Percentiles rank a stretch among this genome's conserved stretches.
These are phyloP conservation scores for Mesocricetus auratus DNA, from an alignment of 2,113 vertebrate species.

Conservation along the genomic window DNA sequence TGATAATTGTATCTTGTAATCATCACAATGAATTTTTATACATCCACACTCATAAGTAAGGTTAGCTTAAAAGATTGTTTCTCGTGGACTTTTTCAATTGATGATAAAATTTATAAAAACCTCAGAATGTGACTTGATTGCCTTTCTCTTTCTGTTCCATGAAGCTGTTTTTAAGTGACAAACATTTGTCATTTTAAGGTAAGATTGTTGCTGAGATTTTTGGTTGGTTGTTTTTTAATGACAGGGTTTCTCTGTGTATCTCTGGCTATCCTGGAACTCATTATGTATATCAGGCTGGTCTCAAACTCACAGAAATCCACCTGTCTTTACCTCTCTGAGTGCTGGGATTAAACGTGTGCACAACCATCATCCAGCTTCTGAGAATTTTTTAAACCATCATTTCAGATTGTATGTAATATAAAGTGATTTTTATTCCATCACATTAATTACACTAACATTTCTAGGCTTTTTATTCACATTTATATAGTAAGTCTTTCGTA, in stretches of 20 bases:
- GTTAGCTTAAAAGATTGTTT: not conserved
- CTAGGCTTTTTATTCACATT: not conserved
- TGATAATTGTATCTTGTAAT: not conserved
- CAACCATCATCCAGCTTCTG: not conserved
- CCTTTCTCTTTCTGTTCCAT: not conserved
- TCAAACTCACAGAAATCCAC: too few species aligned
- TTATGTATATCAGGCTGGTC: too few species aligned
- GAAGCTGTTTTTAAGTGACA: not conserved
- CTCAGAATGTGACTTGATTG: not conserved
- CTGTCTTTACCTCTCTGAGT: too few species aligned
- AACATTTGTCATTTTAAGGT: not conserved
- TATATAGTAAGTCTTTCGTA: not conserved
- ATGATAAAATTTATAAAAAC: not conserved
- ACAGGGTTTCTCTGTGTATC: too few species aligned
- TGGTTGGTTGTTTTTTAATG: too few species aligned
- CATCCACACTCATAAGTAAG: not conserved
- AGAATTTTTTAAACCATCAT: not conserved
- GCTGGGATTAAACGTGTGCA: too few species aligned
- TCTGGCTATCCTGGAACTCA: too few species aligned
- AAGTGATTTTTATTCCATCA: too few species aligned
- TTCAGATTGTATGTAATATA: not conserved
- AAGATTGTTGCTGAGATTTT: not conserved
- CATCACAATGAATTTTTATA: not conserved
- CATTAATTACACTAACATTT: not conserved
- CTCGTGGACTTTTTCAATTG: not conserved